Conservation (phyloP, 2,797 vertebrate genomes). For the Dendrocincla tyrannina region DNA sequence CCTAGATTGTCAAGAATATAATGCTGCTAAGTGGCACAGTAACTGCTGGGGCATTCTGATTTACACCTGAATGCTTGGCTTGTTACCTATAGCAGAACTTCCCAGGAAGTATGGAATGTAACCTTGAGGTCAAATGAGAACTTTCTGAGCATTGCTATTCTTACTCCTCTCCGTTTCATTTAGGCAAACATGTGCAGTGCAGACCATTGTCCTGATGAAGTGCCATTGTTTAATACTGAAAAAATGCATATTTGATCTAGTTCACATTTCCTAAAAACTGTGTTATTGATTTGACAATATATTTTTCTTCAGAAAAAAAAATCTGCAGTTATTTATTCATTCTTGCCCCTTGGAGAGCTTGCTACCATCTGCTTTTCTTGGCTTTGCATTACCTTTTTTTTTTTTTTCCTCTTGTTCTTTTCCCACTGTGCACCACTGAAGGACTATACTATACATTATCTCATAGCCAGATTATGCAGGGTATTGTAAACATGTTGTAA, state of each 20-base stretch:
- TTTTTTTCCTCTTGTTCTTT: slow-evolving; percentile 42
- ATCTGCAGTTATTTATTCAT: slow-evolving; percentile 43
- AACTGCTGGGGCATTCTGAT: neutral
- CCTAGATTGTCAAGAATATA: neutral
- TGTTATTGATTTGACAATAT: slow-evolving; percentile 50
- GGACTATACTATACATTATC: slow-evolving; percentile 34
- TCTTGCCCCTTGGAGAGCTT: slow-evolving; percentile 37
- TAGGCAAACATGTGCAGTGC: neutral
- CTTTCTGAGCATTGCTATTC: neutral
- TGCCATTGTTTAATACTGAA: slow-evolving; percentile 31
- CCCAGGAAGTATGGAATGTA: neutral
- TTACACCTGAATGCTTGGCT: neutral
- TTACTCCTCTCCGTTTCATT: neutral
- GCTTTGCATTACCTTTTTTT: slow-evolving; percentile 55
- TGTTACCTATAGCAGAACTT: neutral
- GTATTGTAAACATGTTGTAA: slow-evolving; percentile 59
- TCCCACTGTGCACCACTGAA: slow-evolving; percentile 41
- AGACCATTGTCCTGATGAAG: neutral
- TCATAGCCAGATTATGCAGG: slow-evolving; percentile 50
- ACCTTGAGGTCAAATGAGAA: neutral
- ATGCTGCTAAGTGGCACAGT: neutral
- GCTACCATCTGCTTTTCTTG: slow-evolving; percentile 51
- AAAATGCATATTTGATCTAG: slow-evolving; percentile 40
- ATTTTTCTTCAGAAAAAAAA: slow-evolving; percentile 24
- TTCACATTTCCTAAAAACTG: slow-evolving; percentile 28